Percentiles rank a stretch among this genome's conserved stretches.
Conservation (phyloP, 2,113 vertebrate genomes). For the Mesitornis unicolor region DNA sequence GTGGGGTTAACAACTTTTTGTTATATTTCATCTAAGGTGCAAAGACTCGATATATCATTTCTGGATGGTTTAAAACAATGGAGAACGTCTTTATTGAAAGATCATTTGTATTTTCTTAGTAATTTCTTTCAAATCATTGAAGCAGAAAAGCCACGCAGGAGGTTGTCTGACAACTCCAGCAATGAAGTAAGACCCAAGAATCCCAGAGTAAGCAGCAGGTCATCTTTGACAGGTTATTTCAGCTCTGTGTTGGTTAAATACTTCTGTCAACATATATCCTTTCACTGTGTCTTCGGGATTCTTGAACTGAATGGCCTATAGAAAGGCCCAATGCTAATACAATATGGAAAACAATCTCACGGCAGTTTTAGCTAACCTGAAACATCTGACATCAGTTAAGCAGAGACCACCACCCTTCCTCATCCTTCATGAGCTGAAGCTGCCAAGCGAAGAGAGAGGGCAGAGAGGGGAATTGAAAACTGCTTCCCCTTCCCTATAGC, state of each 20-base stretch:
- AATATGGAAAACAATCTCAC: background rate
- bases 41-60: background rate
- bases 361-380: background rate
- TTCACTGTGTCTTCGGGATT: background rate
- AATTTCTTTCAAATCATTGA: background rate
- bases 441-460: background rate
- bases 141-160: background rate
- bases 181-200: background rate
- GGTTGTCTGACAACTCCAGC: background rate
- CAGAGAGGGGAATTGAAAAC: background rate
- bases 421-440: background rate
- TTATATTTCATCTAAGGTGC: background rate
- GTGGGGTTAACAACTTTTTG: background rate
- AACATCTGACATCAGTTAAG: background rate
- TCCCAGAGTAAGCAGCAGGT: background rate
- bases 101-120: background rate
- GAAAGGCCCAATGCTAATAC: background rate
- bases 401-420: background rate
- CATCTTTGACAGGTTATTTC: background rate
- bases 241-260: background rate
- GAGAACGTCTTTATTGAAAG: background rate
- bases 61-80: background rate
- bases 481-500: background rate
- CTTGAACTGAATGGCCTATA: background rate
- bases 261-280: background rate